phyloP scores from a whole-genome alignment of 35 echinoderm and acorn worm genomes.

The Lytechinus variegatus region DNA sequence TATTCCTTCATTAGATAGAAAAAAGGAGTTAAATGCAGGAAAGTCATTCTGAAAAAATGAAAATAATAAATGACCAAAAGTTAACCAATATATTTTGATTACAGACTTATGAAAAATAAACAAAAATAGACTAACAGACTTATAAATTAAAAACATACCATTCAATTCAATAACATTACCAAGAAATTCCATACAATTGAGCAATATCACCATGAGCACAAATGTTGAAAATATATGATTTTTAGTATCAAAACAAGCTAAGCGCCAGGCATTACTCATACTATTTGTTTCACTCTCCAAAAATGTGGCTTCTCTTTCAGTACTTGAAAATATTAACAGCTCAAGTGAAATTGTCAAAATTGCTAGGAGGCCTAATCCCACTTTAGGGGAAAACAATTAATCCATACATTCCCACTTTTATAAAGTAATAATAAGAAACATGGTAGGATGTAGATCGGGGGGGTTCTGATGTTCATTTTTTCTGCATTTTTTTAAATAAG shows the following conservation, averaged over 20 bases:
- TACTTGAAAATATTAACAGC: not conserved
- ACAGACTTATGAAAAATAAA: not conserved
- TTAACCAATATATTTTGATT: not conserved
- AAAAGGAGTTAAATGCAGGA: not conserved
- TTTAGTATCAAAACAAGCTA: not conserved
- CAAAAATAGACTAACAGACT: not conserved
- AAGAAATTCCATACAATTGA: not conserved
- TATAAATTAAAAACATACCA: not conserved
- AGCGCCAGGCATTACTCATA: not conserved
- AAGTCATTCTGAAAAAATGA: not conserved
- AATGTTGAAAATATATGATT: not conserved
- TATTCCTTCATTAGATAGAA: not conserved
- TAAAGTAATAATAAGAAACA: not conserved
- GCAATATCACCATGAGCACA: not conserved
- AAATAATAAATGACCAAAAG: not conserved
- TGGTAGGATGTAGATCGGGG: not conserved
- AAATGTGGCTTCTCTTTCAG: not conserved
- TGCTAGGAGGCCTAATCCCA: constrained; percentile 7
- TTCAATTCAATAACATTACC: not conserved
- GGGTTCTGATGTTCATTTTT: not conserved
- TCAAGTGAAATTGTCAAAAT: constrained; percentile 20
- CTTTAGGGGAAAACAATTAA: constrained; percentile 6
- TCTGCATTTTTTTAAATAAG: not conserved
- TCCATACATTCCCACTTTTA: not conserved
- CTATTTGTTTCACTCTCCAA: not conserved